Evolutionary conservation across 2,888 invertebrate species (phyloP).

Genomic region (Geotrupes spiniger): DNA sequence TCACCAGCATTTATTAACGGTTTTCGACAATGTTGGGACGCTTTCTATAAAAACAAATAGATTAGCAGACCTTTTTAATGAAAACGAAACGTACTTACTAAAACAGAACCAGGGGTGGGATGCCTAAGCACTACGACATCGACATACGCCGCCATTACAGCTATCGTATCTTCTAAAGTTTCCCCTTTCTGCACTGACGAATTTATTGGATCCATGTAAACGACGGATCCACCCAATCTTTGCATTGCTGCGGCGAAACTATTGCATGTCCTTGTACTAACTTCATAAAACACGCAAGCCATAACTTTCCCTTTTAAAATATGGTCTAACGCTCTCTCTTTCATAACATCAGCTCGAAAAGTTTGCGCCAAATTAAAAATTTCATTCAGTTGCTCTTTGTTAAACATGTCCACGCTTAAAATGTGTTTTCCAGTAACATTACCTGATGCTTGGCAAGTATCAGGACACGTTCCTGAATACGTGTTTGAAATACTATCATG

Average conservation of each 20-base stretch:
- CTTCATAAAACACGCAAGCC: conserved; percentile 97
- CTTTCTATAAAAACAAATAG: conserved; percentile 66
- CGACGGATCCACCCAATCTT: conserved; percentile 88
- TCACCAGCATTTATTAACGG: conserved; percentile 98
- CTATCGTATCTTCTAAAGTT: conserved; percentile 83
- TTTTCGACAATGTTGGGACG: conserved; percentile 77
- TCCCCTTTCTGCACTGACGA: conserved; percentile 98
- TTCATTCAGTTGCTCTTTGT: conserved; percentile 85
- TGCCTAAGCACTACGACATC: conserved; percentile 94
- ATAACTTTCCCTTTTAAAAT: conserved; percentile 89
- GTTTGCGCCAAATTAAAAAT: conserved; percentile 92
- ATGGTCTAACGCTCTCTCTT: conserved; percentile 81
- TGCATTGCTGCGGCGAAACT: conserved; percentile 98
- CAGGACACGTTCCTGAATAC: no score
- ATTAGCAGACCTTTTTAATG: no score
- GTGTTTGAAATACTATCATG: conserved; percentile 33
- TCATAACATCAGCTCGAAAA: conserved; percentile 76
- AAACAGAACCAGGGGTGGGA: conserved; percentile 87
- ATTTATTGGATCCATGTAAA: conserved; percentile 83
- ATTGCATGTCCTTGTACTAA: conserved; percentile 92
- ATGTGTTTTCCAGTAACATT: conserved; percentile 74
- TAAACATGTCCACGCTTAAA: conserved; percentile 81
- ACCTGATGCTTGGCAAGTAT: no score
- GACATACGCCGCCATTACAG: conserved; percentile 87
- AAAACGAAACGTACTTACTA: conserved; percentile 58